A percentile compares a stretch with the other conserved stretches of the same genome.
phyloP scores from a whole-genome alignment of 92 coral and sea anemone genomes.

The Porites evermanni region DNA sequence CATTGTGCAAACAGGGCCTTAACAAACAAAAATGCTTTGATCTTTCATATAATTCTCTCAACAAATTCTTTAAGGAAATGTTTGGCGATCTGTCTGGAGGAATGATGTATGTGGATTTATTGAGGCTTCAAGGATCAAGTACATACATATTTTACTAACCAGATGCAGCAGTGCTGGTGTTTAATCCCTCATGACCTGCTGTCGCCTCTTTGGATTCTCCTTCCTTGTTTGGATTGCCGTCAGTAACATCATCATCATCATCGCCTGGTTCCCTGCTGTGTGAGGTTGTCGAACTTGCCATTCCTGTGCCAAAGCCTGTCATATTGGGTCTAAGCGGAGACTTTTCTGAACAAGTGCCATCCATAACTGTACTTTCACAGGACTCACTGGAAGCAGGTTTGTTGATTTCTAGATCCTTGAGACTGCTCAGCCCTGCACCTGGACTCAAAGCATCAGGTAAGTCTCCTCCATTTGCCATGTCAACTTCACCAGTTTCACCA shows the following conservation, averaged over 20 bases:
- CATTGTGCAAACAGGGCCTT: no score
- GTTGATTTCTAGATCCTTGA: background rate
- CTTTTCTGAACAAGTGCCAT: background rate
- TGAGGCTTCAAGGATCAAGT: no score
- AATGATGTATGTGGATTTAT: no score
- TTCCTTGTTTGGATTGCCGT: background rate
- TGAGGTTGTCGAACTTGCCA: background rate
- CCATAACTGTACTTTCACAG: background rate
- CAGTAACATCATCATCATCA: constrained; percentile 12
- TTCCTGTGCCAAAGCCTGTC: background rate
- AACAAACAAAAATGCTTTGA: no score
- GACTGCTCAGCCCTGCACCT: background rate
- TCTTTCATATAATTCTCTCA: no score
- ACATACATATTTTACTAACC: no score
- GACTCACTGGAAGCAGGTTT: background rate
- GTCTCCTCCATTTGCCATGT: background rate
- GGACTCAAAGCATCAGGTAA: background rate
- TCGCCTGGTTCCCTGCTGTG: background rate
- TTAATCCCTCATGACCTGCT: background rate
- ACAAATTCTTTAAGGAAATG: no score
- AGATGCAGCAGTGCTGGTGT: no score
- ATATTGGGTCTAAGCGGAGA: background rate
- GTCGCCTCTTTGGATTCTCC: constrained; percentile 10
- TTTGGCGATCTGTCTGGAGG: no score
- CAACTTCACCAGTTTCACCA: background rate